Percentiles rank a stretch among this genome's conserved stretches.
phyloP scores from a whole-genome alignment of 2,888 invertebrate genomes.

The Smittia aterrima region DNA sequence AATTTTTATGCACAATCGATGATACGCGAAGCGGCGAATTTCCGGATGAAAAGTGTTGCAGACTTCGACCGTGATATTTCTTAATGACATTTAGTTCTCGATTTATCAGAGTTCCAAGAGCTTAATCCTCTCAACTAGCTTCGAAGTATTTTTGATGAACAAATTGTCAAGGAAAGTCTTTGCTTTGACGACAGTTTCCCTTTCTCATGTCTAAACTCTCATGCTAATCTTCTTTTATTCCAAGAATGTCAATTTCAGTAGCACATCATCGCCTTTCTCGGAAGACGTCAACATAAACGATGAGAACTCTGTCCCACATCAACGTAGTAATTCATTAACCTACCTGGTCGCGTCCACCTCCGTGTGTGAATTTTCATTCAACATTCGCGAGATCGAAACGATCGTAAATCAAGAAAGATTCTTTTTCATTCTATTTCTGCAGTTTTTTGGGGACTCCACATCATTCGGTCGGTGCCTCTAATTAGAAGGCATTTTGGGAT shows the following conservation, averaged over 20 bases:
- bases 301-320: not conserved
- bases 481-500: conserved; percentile 30
- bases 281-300: not conserved
- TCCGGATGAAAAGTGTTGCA: not conserved
- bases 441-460: not conserved
- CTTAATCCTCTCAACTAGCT: too few relatives aligned
- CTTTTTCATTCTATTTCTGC: not conserved
- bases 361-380: conserved; percentile 26
- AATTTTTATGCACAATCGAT: conserved; percentile 11
- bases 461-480: conserved; percentile 15
- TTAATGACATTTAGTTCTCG: not conserved
- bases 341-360: conserved; percentile 14
- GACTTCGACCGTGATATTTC: not conserved
- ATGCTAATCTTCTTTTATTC: not conserved
- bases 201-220: too few relatives aligned
- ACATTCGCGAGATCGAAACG: not conserved
- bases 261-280: not conserved
- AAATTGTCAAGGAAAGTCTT: too few relatives aligned
- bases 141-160: too few relatives aligned
- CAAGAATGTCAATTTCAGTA: conserved; percentile 13
- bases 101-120: too few relatives aligned
- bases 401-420: conserved; percentile 9
- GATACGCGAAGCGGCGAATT: not conserved
- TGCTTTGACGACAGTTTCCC: too few relatives aligned
- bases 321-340: not conserved